These are phyloP conservation scores for Ephydatia muelleri DNA, from an alignment of 37 sponge, comb jelly and placozoan genomes.

Conservation along the genomic window DNA sequence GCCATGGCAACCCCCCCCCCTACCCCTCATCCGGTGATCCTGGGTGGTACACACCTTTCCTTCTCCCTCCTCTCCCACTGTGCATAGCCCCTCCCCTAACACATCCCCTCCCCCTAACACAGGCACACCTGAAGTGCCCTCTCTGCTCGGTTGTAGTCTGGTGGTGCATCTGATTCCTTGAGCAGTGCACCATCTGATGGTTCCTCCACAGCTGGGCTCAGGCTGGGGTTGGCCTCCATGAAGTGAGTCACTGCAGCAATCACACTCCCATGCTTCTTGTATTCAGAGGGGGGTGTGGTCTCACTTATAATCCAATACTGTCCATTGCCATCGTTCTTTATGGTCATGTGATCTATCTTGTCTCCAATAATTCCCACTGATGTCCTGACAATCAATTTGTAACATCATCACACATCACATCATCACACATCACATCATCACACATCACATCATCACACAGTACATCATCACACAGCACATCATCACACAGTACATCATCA, in stretches of 20 bases:
- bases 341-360: background rate
- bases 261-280: background rate
- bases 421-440: background rate
- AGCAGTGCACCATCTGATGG: background rate
- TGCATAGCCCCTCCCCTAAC: too few relatives aligned
- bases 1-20: too few relatives aligned
- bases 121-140: background rate
- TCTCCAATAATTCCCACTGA: background rate
- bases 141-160: background rate
- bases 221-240: background rate
- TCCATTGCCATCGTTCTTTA: background rate
- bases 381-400: background rate
- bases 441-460: background rate
- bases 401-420: background rate
- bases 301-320: background rate
- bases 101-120: too few relatives aligned
- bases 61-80: too few relatives aligned
- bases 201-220: background rate
- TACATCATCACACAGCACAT: too few relatives aligned
- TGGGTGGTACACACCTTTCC: too few relatives aligned
- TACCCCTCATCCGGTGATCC: too few relatives aligned
- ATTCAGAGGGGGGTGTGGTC: background rate
- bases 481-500: too few relatives aligned
- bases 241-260: background rate
- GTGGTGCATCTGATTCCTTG: background rate